phyloP scores from a whole-genome alignment of 2,888 invertebrate genomes.

The Meloe dianella region DNA sequence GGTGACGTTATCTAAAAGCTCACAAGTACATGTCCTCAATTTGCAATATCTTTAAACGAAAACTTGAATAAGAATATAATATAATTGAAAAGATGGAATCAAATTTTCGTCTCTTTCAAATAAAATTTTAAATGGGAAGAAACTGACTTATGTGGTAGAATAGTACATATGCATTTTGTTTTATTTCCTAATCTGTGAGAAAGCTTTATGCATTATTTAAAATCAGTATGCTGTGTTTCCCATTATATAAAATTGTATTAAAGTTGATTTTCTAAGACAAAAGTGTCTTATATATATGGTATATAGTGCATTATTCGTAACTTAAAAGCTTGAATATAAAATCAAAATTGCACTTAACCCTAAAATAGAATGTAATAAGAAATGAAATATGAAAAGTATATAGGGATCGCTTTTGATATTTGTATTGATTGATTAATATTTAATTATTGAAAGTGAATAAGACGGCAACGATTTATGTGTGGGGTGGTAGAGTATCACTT shows the following conservation, averaged over 20 bases:
- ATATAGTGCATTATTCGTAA: not conserved
- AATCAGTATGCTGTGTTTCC: not conserved
- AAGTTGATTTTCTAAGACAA: not conserved
- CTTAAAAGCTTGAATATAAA: not conserved
- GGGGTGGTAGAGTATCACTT: slow-evolving; percentile 40
- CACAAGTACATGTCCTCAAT: slow-evolving; percentile 3
- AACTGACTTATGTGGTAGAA: not conserved
- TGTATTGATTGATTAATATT: slow-evolving; percentile 49
- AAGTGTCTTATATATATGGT: not conserved
- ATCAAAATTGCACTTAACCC: not conserved
- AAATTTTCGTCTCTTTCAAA: not conserved
- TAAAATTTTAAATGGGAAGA: not conserved
- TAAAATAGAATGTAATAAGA: not conserved
- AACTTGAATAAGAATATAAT: slow-evolving; percentile 6
- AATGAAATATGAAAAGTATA: not conserved
- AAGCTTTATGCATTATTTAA: slow-evolving; percentile 3
- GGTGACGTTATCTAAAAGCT: not conserved
- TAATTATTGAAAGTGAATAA: slow-evolving; percentile 59
- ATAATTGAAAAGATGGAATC: slow-evolving; percentile 1
- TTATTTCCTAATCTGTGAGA: slow-evolving; percentile 1
- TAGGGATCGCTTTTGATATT: not conserved
- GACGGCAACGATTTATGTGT: slow-evolving; percentile 54
- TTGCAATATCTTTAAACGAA: slow-evolving; percentile 6
- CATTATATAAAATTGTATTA: not conserved
- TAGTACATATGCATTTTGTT: not conserved